Percentiles rank a stretch among this genome's conserved stretches.
Evolutionary conservation across 2,888 invertebrate genomes (phyloP).

Genomic region (Sepioteuthis lessoniana): DNA sequence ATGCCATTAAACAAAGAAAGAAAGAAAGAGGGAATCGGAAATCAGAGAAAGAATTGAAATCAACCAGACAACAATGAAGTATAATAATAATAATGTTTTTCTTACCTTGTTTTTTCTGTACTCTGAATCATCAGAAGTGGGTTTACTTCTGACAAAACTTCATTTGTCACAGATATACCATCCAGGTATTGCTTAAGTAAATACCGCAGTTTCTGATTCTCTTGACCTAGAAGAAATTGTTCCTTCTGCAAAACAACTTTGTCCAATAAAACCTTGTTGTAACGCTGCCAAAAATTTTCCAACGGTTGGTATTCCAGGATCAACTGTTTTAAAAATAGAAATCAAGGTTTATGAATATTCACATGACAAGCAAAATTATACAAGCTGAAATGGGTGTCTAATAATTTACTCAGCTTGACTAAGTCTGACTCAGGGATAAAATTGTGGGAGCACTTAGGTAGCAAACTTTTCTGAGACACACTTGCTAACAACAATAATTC

Average conservation of each 20-base stretch:
- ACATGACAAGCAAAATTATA: no score
- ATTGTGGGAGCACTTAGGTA: no score
- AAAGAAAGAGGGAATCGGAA: no score
- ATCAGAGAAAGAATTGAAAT: no score
- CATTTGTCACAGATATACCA: conserved; percentile 76
- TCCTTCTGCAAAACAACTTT: conserved; percentile 77
- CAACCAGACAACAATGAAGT: no score
- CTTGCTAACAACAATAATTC: no score
- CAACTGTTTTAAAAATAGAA: conserved; percentile 59
- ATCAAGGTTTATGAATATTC: not conserved
- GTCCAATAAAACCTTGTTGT: conserved; percentile 79
- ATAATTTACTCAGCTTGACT: no score
- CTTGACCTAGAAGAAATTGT: conserved; percentile 76
- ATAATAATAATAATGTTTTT: not conserved
- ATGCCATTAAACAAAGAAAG: no score
- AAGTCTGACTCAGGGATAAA: no score
- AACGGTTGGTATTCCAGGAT: conserved; percentile 76
- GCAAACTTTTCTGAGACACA: no score
- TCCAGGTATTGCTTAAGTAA: conserved; percentile 76
- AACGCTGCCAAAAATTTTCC: conserved; percentile 83
- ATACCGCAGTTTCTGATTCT: conserved; percentile 79
- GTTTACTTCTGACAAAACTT: conserved; percentile 74
- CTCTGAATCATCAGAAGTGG: conserved; percentile 75
- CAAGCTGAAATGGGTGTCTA: no score
- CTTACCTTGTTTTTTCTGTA: conserved; percentile 73